Evolutionary conservation across 2,113 vertebrate genomes (phyloP), one percentile per base, ranked within the genome.

Genomic region (Epinephelus fuscoguttatus): DNA sequence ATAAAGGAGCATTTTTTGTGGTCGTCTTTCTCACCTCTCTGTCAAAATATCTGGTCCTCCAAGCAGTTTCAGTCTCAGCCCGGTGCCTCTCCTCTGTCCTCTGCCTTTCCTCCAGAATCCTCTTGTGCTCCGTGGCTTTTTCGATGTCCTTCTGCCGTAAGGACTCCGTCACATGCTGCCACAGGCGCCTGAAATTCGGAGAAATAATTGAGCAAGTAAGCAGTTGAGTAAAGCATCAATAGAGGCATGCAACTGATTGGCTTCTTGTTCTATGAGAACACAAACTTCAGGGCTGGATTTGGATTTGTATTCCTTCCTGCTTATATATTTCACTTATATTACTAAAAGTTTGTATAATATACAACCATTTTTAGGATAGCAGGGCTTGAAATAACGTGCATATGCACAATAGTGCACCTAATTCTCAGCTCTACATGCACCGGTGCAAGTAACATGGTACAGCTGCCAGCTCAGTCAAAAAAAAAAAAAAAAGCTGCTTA

Each of bases 61-160:
- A 99, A 0, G 95, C 78, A 0, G 95, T 95, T 83, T 97, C 97
- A 0, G 97, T 97, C 91, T 99, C 98, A 1, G 86, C 92, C 2
- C 98, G 97, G 84, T 96, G 96, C 30, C 98, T 94, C 91, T 98
- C 97, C 77, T 99, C 98, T 0, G 95, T 95, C 84, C 98, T 95
- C 94, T 99, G 98, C 33, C 95, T 91, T 57, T 99, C 98, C 78
- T 99, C 98, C 64, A 99, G 96, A 42, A 96, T 88, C 72, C 96
- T 94, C 83, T 99, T 99, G 94, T 99, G 97, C 84, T 99, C 98
- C 0, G 98, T 99, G 79, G 98, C 98, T 82, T 97, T 97, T 12
- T 99, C 97, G 0, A 99, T 97, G 70, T 99, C 96, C 86, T 96
- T 97, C 90, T 97, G 96, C 85, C 96, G 96, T 82, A 99, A 87